phyloP scores from a whole-genome alignment of 1,140 invertebrate species.

The Lepidostoma basale region DNA sequence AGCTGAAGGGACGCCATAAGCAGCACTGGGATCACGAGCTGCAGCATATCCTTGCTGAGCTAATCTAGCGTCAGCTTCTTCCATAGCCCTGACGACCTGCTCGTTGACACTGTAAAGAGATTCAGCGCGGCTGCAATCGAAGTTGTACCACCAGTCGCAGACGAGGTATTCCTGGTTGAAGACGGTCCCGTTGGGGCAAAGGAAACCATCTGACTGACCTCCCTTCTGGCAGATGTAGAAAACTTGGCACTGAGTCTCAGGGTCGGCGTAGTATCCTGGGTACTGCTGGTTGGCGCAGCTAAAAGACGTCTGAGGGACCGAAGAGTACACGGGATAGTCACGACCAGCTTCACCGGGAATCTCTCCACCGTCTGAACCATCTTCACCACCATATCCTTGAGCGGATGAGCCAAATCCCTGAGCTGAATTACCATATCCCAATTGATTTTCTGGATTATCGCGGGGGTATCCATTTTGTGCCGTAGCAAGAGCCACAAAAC shows the following conservation, averaged over 20 bases:
- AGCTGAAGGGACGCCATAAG: slow-evolving; percentile 17
- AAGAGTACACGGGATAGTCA: slow-evolving; percentile 67
- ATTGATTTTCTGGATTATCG: slow-evolving; percentile 32
- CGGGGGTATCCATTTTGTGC: slow-evolving; percentile 39
- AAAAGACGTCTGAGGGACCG: slow-evolving; percentile 65
- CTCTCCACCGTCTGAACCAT: slow-evolving; percentile 28
- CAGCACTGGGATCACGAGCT: slow-evolving; percentile 4
- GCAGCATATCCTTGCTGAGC: background rate
- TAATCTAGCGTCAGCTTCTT: slow-evolving; percentile 39
- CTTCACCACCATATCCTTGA: slow-evolving; percentile 18
- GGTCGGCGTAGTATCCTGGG: slow-evolving; percentile 62
- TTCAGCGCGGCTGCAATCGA: slow-evolving; percentile 56
- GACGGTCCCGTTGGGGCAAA: slow-evolving; percentile 67
- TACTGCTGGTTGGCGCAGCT: slow-evolving; percentile 57
- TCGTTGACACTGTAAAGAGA: slow-evolving; percentile 43
- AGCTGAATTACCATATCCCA: slow-evolving; percentile 27
- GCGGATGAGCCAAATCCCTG: too few relatives aligned
- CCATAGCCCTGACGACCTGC: slow-evolving; percentile 35
- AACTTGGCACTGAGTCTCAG: slow-evolving; percentile 60
- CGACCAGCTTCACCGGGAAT: slow-evolving; percentile 52
- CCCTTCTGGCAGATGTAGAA: slow-evolving; percentile 62
- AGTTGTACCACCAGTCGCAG: slow-evolving; percentile 65
- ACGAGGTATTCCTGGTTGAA: slow-evolving; percentile 64
- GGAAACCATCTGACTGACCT: slow-evolving; percentile 58
- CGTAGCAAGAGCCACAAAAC: slow-evolving; percentile 9